Conservation (phyloP, 2,797 vertebrate species). For the Phoxinus dragarum region DNA sequence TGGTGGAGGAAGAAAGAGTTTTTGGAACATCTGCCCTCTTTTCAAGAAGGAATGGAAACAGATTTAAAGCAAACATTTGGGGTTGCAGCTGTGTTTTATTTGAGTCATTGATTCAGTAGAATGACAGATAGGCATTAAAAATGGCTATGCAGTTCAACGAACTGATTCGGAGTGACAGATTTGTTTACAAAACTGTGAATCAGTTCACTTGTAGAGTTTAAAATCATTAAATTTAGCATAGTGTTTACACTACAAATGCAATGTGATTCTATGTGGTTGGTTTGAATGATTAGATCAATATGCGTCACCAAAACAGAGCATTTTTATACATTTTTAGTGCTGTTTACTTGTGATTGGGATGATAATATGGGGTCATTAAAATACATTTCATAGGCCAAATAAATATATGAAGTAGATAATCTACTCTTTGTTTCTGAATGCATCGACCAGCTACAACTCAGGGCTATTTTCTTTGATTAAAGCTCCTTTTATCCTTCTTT, state of each 20-base stretch:
- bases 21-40: constrained; percentile 27
- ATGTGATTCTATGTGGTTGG: neutral
- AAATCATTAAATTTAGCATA: neutral
- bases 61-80: constrained; percentile 40
- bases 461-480: constrained; percentile 82
- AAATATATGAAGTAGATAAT: neutral
- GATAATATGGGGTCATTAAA: neutral
- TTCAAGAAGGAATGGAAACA: constrained; percentile 33
- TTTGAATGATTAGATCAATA: constrained; percentile 4
- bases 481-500: constrained; percentile 65
- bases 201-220: neutral
- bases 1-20: constrained; percentile 14
- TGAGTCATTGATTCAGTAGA: constrained; percentile 6
- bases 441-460: constrained; percentile 51
- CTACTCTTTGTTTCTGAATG: neutral
- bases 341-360: constrained; percentile 1
- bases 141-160: neutral
- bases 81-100: constrained; percentile 42
- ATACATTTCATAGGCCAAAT: neutral
- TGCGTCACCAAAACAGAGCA: neutral
- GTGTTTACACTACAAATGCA: neutral
- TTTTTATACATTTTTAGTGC: neutral
- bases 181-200: neutral
- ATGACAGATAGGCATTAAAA: constrained; percentile 10
- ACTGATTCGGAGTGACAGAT: constrained; percentile 1